A percentile compares a stretch with the other conserved stretches of the same genome.
These are phyloP conservation scores for Echinometra lucunter DNA, from an alignment of 53 echinoderm and acorn worm genomes.

Conservation along the genomic window DNA sequence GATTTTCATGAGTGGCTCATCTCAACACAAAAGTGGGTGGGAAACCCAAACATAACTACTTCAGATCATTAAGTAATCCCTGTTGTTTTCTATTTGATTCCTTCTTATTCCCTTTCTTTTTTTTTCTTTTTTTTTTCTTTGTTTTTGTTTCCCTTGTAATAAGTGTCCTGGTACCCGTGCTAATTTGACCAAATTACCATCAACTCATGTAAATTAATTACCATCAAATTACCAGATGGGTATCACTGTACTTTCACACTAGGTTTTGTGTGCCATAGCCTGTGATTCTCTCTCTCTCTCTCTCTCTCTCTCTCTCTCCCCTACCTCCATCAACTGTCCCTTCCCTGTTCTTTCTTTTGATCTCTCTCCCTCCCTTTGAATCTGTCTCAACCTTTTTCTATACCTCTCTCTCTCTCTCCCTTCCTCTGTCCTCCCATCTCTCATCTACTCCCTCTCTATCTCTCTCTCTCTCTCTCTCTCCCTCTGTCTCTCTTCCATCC, in stretches of 20 bases:
- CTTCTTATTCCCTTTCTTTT: neutral
- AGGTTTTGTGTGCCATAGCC: no score
- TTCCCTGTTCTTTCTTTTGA: neutral
- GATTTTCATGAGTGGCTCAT: neutral
- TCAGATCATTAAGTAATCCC: neutral
- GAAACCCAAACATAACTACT: neutral
- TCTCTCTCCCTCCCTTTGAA: neutral
- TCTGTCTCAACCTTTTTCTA: no score
- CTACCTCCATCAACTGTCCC: neutral
- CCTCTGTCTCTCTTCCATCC: neutral
- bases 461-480: neutral
- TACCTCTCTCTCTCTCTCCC: neutral
- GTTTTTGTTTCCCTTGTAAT: neutral
- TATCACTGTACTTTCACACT: no score
- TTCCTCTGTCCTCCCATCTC: neutral
- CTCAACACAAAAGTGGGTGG: neutral
- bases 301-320: neutral
- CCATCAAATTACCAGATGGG: no score
- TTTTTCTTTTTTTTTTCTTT: neutral
- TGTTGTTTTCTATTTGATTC: neutral
- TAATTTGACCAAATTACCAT: no score
- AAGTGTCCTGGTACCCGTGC: no score
- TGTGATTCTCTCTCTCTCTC: neutral
- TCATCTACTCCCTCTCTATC: neutral
- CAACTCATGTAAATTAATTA: no score